phyloP scores from a whole-genome alignment of 2,888 invertebrate species.

The Cataglyphis altisquamis region DNA sequence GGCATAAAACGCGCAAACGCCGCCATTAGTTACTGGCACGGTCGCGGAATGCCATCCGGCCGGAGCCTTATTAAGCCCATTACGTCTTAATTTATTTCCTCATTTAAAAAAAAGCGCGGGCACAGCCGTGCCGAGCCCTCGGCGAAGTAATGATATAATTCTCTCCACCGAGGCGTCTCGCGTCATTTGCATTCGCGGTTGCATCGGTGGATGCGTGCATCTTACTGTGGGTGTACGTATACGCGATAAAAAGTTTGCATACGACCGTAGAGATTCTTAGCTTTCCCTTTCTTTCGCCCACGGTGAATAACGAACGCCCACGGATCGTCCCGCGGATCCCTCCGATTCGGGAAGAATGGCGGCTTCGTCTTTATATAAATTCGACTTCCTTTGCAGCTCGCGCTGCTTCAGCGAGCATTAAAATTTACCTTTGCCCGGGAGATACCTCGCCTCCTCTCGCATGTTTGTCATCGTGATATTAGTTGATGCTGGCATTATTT shows the following conservation, averaged over 20 bases:
- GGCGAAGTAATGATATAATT: constrained; percentile 79
- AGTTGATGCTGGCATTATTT: constrained; percentile 43
- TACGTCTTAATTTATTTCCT: constrained; percentile 82
- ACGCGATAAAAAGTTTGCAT: constrained; percentile 51
- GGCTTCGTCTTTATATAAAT: constrained; percentile 27
- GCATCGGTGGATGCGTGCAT: constrained; percentile 60
- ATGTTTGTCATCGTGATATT: constrained; percentile 47
- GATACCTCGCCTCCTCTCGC: constrained; percentile 29
- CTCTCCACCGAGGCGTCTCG: constrained; percentile 67
- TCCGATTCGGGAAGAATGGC: constrained; percentile 46
- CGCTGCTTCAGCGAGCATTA: constrained; percentile 34
- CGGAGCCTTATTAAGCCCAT: constrained; percentile 80
- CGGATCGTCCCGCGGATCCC: constrained; percentile 56
- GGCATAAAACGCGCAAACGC: constrained; percentile 76
- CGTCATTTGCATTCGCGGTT: constrained; percentile 73
- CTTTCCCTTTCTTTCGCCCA: neutral
- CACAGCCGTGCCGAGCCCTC: constrained; percentile 53
- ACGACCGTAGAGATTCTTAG: constrained; percentile 16
- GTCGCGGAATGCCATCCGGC: constrained; percentile 77
- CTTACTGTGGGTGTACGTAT: constrained; percentile 35
- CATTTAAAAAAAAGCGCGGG: constrained; percentile 74
- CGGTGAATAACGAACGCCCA: constrained; percentile 72
- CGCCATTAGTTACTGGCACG: constrained; percentile 78
- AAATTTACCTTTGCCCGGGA: constrained; percentile 20
- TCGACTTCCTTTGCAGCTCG: constrained; percentile 12